Conservation (phyloP, 2,888 invertebrate genomes). For the Dasypolia templi region DNA sequence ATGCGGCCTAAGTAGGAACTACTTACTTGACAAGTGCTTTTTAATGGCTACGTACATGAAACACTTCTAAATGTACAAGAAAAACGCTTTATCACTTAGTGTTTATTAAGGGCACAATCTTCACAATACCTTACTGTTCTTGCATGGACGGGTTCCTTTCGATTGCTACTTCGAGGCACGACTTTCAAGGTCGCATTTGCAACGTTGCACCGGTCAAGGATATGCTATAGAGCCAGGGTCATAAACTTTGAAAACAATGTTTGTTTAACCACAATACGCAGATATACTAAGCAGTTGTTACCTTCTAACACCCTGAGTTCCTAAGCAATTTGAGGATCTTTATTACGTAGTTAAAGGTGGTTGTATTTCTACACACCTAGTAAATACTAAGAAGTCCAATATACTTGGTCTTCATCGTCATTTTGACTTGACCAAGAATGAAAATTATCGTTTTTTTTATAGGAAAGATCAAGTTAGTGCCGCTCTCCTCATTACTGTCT, state of each 20-base stretch:
- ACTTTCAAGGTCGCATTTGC: neutral
- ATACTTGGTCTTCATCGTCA: neutral
- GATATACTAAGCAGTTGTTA: no score
- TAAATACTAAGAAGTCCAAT: neutral
- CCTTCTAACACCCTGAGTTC: neutral
- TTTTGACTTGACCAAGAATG: neutral
- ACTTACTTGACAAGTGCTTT: no score
- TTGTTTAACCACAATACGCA: no score
- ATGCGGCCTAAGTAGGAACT: no score
- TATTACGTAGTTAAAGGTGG: no score
- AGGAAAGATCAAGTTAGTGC: no score
- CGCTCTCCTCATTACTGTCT: neutral
- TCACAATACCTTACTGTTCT: neutral
- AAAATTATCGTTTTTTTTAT: neutral
- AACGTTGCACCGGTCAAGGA: slow-evolving; percentile 7
- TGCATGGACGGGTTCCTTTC: slow-evolving; percentile 3
- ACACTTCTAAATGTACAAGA: no score
- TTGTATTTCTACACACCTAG: neutral
- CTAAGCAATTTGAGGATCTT: neutral
- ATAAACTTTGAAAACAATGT: no score
- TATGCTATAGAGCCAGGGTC: neutral
- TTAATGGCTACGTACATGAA: no score
- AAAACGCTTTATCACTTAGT: neutral
- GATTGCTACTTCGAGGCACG: neutral
- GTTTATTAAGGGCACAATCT: neutral